phyloP scores from a whole-genome alignment of 1,140 invertebrate genomes.

The Eufriesea mexicana region DNA sequence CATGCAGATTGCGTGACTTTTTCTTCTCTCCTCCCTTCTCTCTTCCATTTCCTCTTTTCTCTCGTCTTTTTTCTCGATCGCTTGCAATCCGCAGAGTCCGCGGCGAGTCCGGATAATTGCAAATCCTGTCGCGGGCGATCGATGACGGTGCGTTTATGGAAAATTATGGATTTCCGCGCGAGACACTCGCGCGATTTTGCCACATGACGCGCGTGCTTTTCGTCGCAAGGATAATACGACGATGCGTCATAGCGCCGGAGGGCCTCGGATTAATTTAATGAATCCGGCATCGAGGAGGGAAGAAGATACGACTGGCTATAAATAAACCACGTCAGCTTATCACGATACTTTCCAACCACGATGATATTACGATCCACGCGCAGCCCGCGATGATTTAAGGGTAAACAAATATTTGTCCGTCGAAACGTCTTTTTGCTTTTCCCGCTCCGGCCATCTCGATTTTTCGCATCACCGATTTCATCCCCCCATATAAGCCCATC shows the following conservation, averaged over 20 bases:
- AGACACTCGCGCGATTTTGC: background rate
- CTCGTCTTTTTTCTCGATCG: no score
- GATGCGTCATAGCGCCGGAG: slow-evolving; percentile 46
- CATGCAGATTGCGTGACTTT: background rate
- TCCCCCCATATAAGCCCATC: no score
- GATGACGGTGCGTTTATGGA: background rate
- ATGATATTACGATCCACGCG: slow-evolving; percentile 54
- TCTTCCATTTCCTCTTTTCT: no score
- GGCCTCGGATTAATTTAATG: slow-evolving; percentile 63
- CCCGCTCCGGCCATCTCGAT: no score
- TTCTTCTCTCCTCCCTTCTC: no score
- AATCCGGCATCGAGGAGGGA: slow-evolving; percentile 51
- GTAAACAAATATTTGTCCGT: slow-evolving; percentile 39
- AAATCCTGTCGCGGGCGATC: no score
- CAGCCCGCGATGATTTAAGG: slow-evolving; percentile 36
- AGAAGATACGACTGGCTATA: slow-evolving; percentile 64
- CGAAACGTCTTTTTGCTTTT: background rate
- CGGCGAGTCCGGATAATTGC: background rate
- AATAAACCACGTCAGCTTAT: slow-evolving; percentile 65
- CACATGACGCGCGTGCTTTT: background rate
- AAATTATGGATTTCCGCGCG: background rate
- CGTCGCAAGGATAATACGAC: slow-evolving; percentile 31
- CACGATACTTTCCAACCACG: slow-evolving; percentile 62
- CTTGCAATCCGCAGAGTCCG: background rate
- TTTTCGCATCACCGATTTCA: no score